Evolutionary conservation across 2,888 invertebrate species (phyloP).

Genomic region (Anticlea derivata): DNA sequence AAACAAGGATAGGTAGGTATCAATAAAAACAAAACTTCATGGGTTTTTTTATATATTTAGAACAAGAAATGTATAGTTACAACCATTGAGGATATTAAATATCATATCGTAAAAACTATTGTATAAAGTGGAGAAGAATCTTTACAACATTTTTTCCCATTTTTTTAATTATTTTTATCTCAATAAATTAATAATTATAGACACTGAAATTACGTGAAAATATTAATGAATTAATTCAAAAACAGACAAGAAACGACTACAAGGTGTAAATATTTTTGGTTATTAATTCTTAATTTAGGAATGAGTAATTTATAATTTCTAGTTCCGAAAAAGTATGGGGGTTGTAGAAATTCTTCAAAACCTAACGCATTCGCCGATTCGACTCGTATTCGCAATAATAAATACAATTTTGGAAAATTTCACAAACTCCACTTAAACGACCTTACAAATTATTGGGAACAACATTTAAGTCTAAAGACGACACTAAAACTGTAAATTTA

Average conservation of each 20-base stretch:
- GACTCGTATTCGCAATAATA: slow-evolving; percentile 27
- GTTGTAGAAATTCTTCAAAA: slow-evolving; percentile 59
- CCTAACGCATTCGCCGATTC: slow-evolving; percentile 29
- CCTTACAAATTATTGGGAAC: slow-evolving; percentile 80
- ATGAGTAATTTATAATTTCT: slow-evolving; percentile 76
- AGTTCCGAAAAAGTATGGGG: slow-evolving; percentile 62
- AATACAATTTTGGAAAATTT: slow-evolving; percentile 56
- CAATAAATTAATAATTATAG: slow-evolving; percentile 82
- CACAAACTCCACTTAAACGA: slow-evolving; percentile 57
- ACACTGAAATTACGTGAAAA: slow-evolving; percentile 83
- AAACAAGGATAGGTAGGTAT: background rate
- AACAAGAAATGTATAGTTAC: slow-evolving; percentile 85
- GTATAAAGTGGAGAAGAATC: slow-evolving; percentile 82
- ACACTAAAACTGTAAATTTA: slow-evolving; percentile 61
- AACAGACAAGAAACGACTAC: slow-evolving; percentile 82
- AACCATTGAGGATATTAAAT: slow-evolving; percentile 85
- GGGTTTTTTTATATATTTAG: slow-evolving; percentile 84
- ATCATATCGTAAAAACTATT: slow-evolving; percentile 85
- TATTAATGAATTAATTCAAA: slow-evolving; percentile 79
- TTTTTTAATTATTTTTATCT: slow-evolving; percentile 72
- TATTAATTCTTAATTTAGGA: slow-evolving; percentile 80
- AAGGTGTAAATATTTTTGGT: slow-evolving; percentile 78
- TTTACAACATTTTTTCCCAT: slow-evolving; percentile 71
- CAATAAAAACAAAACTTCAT: slow-evolving; percentile 46
- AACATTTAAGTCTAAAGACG: slow-evolving; percentile 76